Evolutionary conservation across 2,113 vertebrate genomes (phyloP).

Genomic region (Procapra przewalskii): DNA sequence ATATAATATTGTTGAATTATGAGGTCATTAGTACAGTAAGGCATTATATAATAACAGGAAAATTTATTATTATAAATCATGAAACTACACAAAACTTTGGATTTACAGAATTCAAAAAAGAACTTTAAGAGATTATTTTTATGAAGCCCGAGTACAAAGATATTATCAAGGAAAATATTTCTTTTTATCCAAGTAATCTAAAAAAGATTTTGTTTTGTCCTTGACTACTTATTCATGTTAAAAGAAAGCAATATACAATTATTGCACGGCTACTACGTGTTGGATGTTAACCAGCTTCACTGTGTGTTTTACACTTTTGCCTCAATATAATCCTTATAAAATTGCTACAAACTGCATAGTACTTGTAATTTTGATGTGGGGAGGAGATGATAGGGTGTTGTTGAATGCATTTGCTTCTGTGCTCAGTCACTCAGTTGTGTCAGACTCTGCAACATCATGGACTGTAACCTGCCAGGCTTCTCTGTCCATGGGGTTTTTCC

Average conservation of each 20-base stretch:
- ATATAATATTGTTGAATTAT: neutral
- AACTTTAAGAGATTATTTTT: neutral
- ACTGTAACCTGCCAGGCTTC: neutral
- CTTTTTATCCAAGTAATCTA: neutral
- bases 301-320: neutral
- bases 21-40: neutral
- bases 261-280: neutral
- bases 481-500: neutral
- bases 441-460: neutral
- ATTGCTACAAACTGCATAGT: neutral
- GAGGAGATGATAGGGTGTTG: neutral
- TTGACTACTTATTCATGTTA: neutral
- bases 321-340: neutral
- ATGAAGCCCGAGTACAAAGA: neutral
- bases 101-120: neutral
- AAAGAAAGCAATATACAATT: neutral
- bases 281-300: neutral
- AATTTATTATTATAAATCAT: conserved; percentile 36
- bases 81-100: neutral
- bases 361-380: neutral
- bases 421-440: neutral
- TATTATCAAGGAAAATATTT: neutral
- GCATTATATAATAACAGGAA: neutral
- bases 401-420: neutral
- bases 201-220: neutral